Evolutionary conservation across 2,888 invertebrate species (phyloP).

Genomic region (Leucania comma): DNA sequence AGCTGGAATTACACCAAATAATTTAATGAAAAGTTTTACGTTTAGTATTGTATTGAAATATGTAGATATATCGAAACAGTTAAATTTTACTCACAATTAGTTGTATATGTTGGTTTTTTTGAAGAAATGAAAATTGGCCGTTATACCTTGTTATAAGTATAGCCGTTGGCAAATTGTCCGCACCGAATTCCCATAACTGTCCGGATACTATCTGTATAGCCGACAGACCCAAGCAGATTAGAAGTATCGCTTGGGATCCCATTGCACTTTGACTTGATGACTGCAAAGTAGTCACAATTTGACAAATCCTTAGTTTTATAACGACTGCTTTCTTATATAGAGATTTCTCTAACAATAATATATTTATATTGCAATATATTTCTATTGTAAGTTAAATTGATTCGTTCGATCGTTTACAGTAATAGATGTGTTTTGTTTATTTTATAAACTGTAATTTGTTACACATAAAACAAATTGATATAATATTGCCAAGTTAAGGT

Average conservation of each 20-base stretch:
- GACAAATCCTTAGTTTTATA: slow-evolving; percentile 16
- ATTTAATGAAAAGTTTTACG: background rate
- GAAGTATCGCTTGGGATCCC: slow-evolving; percentile 16
- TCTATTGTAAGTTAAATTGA: slow-evolving; percentile 41
- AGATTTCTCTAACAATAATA: background rate
- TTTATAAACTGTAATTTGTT: slow-evolving; percentile 26
- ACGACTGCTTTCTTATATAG: slow-evolving; percentile 3
- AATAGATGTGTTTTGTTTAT: background rate
- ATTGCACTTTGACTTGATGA: slow-evolving; percentile 15
- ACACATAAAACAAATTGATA: slow-evolving; percentile 3
- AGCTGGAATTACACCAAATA: background rate
- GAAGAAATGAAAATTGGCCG: slow-evolving; percentile 22
- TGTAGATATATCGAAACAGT: background rate
- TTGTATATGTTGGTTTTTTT: slow-evolving; percentile 25
- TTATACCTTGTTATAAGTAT: background rate
- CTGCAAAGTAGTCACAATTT: slow-evolving; percentile 4
- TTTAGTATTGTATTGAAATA: background rate
- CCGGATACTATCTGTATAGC: slow-evolving; percentile 6
- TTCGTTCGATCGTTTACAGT: slow-evolving; percentile 28
- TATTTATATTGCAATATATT: slow-evolving; percentile 24
- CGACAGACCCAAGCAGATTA: slow-evolving; percentile 25
- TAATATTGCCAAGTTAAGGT: slow-evolving; percentile 6
- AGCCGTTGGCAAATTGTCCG: slow-evolving; percentile 21
- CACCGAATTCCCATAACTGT: slow-evolving; percentile 42
- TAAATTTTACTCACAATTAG: slow-evolving; percentile 35